Evolutionary conservation across 2,888 invertebrate genomes (phyloP), one percentile per base, ranked within the genome.

Genomic region (Drosophila incognita): DNA sequence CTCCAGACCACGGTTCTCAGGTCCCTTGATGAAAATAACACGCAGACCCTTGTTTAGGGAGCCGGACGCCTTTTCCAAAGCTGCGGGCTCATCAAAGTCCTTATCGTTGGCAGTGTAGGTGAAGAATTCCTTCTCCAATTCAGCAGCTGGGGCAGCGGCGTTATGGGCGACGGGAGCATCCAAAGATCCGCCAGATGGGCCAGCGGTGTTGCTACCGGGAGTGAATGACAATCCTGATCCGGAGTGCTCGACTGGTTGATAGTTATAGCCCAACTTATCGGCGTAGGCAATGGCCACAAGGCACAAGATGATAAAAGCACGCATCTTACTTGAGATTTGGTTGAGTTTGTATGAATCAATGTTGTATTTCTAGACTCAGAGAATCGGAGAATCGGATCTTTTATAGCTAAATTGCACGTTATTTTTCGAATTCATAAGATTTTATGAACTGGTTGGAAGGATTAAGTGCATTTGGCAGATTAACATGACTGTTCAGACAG

Each of bases 1-100:
- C 68, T 89, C 89, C 58, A 89, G 52, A 0, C 83, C 87, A 53
- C 64, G 66, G 74, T 87, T 81, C 59, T 89, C 89, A 63, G 88
- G 87, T 54, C 88, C 83, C 81, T 90, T 91, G 71, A 91, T 85
- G 75, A 92, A 92, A 36, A 92, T 76, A 31, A 92, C 92, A 13
- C 92, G 92, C 27, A 92, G 81, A 36, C 69, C 84, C 68, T 87
- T 88, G 75, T 90, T 92, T 33, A 89, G 56, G 6, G 80, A 48
- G 38, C 72, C 69, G 5, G 74, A 65, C 0, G 76, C 67, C 40
- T 86, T 74, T 5, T 91, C 81, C 2, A 78, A 74, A 38, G 82
- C 79, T 42, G 72, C 67, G 5, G 84, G 86, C 51, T 84, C 86
- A 36, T 84, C 63, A 53, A 87, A 87, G 29, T 92, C 92, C 18